These are phyloP conservation scores for Ethmia dodecea DNA, from an alignment of 2,888 invertebrate genomes.

Conservation along the genomic window DNA sequence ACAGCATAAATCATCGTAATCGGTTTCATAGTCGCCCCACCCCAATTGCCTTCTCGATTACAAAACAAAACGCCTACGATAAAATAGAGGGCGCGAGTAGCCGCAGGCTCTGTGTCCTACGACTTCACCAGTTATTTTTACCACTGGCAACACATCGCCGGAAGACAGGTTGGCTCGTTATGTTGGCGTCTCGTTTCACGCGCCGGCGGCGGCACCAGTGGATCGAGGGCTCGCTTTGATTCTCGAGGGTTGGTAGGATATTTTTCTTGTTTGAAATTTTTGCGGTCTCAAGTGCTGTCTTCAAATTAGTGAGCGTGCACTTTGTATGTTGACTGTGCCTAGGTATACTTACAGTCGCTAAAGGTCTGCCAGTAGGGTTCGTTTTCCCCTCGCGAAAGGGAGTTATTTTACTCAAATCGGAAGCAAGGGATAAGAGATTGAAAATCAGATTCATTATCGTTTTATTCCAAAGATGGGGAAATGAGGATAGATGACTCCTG, in stretches of 20 bases:
- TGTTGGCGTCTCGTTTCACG: constrained; percentile 52
- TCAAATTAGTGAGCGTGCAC: constrained; percentile 45
- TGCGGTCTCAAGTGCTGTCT: constrained; percentile 43
- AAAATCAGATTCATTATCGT: no score
- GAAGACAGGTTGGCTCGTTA: constrained; percentile 55
- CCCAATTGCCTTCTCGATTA: constrained; percentile 37
- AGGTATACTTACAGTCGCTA: no score
- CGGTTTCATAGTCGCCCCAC: constrained; percentile 32
- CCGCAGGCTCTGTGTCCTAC: constrained; percentile 27
- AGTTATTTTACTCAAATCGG: no score
- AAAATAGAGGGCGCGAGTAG: constrained; percentile 23
- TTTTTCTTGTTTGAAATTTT: constrained; percentile 45
- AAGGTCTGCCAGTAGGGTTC: no score
- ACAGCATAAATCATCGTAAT: constrained; percentile 43
- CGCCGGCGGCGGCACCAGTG: constrained; percentile 36
- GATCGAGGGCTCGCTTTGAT: constrained; percentile 54
- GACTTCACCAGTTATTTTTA: constrained; percentile 36
- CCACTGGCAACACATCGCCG: constrained; percentile 38
- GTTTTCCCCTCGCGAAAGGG: no score
- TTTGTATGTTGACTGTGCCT: no score
- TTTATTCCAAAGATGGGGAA: no score
- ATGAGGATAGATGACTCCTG: no score
- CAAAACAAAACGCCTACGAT: constrained; percentile 30
- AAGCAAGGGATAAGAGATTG: no score
- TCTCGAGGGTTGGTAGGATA: constrained; percentile 34